Evolutionary conservation across 2,113 vertebrate species (phyloP).

Genomic region (Galemys pyrenaicus): DNA sequence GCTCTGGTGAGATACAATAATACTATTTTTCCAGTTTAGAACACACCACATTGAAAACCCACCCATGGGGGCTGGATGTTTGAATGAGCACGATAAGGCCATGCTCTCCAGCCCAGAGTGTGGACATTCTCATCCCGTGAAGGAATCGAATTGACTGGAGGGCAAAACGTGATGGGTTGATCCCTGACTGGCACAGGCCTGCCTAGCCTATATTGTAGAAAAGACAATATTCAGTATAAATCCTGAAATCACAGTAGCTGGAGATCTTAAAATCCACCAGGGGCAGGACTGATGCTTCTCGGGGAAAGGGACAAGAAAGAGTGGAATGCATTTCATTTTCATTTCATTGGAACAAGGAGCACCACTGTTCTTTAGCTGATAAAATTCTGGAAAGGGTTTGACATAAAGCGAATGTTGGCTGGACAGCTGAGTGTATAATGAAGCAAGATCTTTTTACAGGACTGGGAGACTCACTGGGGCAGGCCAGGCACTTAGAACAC

Average conservation of each 20-base stretch:
- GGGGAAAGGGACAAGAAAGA: background rate
- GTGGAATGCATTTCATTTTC: background rate
- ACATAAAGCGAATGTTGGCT: background rate
- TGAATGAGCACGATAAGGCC: background rate
- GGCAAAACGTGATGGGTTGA: background rate
- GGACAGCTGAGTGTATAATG: background rate
- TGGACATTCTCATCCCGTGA: background rate
- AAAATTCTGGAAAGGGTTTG: background rate
- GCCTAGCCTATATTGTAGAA: background rate
- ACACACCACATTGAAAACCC: slow-evolving; percentile 32
- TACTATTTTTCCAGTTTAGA: background rate
- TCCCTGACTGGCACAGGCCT: background rate
- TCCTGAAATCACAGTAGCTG: background rate
- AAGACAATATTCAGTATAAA: background rate
- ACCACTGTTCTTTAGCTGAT: background rate
- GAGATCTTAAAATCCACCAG: background rate
- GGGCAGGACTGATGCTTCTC: background rate
- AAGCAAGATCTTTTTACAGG: background rate
- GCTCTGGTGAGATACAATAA: slow-evolving; percentile 67
- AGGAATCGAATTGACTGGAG: background rate
- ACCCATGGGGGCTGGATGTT: background rate
- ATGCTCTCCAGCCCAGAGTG: background rate
- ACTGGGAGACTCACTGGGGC: background rate
- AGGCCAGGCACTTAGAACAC: background rate
- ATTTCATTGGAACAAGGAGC: background rate